Evolutionary conservation across 2,888 invertebrate genomes (phyloP).

Genomic region (Pammene fasciana): DNA sequence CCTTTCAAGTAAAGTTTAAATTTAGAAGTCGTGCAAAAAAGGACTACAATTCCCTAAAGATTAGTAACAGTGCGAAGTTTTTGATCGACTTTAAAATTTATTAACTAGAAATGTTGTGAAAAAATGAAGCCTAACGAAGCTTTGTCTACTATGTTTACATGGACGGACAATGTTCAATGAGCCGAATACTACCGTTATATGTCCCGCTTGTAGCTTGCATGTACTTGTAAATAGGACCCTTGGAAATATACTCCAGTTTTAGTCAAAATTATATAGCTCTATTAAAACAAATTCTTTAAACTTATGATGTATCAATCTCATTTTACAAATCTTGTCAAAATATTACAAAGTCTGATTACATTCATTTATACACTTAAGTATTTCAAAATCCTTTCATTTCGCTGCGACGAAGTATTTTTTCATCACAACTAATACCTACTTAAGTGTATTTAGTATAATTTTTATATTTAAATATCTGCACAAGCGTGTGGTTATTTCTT

Average conservation of each 20-base stretch:
- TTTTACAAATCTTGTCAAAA: too few species aligned
- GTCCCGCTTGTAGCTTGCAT: neutral
- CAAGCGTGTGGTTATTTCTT: too few species aligned
- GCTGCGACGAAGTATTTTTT: too few species aligned
- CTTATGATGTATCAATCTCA: too few species aligned
- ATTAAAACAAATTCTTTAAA: too few species aligned
- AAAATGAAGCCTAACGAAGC: neutral
- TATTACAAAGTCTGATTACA: too few species aligned
- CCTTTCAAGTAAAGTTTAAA: constrained; percentile 31
- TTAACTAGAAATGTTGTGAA: neutral
- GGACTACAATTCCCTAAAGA: constrained; percentile 22
- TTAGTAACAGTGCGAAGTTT: constrained; percentile 14
- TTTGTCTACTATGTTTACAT: neutral
- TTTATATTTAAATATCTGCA: too few species aligned
- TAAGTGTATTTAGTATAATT: too few species aligned
- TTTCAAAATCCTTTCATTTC: too few species aligned
- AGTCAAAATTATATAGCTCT: too few species aligned
- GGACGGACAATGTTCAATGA: constrained; percentile 9
- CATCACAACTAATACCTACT: too few species aligned
- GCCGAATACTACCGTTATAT: neutral
- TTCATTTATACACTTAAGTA: too few species aligned
- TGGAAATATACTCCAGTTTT: neutral
- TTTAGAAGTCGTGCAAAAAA: constrained; percentile 37
- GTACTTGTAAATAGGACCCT: neutral
- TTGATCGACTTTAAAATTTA: constrained; percentile 11